Evolutionary conservation across 1,140 invertebrate genomes (phyloP), one percentile per base, ranked within the genome.

Genomic region (Linepithema humile): DNA sequence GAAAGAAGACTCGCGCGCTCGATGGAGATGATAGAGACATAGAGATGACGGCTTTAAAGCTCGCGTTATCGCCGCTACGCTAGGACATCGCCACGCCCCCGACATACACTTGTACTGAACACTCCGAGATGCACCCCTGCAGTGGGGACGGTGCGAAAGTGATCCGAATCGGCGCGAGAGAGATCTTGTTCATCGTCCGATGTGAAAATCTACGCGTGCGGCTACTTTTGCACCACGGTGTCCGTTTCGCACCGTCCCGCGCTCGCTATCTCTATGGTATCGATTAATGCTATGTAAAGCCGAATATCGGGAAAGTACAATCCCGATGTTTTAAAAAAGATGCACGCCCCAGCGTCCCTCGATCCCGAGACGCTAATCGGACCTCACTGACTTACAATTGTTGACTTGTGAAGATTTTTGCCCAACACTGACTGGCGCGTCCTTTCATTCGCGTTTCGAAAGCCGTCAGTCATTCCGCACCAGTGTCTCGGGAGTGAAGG

Each of bases 241-340:
- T 77, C 50, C 23, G 23, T 75, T 55, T 84, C 85, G 38, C 53
- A 64, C 84, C 82, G 26, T 64, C 40, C 32, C 62, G 26, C 57
- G 45, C 4, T 55, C 53, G 77, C 15, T 80, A 32, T 85, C 48
- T 83, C 60, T 88, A 83, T 48, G 40, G 74, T 88, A 69, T 83
- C 60, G 64, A 89, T 89, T 83, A 88, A 85, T 85, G 73, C 84
- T 89, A 88, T 60, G 55, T 82, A 45, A 83, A 88, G 69, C 75
- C 53, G 80, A 87, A 55, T n/a, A n/a, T 90, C 48, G 62, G 72
- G 64, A 84, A 69, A 67, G n/a, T 80, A 50, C 43, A 60, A 70
- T 83, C 87, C 89, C 65, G 69, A 88, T n/a, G 12, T 15, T 65
- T 32, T 48, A n/a, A 32, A 62, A 48, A 43, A 83, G 17, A 83